Conservation (phyloP, 2,888 invertebrate genomes). For the Spisula solida region DNA sequence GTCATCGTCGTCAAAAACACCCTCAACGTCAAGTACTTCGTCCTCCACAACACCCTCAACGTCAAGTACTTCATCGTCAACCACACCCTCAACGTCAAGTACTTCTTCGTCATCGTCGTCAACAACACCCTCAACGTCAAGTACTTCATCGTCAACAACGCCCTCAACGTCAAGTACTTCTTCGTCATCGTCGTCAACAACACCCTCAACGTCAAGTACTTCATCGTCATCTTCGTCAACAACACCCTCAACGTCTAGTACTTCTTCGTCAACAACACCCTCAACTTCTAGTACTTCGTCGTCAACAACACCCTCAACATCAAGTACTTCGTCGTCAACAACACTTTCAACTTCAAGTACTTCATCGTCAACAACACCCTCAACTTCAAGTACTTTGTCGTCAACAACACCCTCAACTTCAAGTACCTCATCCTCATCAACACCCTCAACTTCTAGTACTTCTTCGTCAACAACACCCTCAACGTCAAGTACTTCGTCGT, state of each 20-base stretch:
- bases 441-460: background rate
- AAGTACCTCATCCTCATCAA: background rate
- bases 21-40: background rate
- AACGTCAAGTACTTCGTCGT: background rate
- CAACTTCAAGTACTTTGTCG: background rate
- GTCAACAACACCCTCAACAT: conserved; percentile 2
- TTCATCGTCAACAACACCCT: too few species aligned
- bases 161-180: background rate
- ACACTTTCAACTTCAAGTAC: background rate
- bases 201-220: background rate
- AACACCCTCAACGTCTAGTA: background rate
- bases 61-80: background rate
- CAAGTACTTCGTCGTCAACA: background rate
- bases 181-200: background rate
- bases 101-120: background rate
- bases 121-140: background rate
- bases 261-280: background rate
- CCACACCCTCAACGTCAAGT: background rate
- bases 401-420: background rate
- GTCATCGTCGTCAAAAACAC: background rate
- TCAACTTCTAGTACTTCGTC: background rate
- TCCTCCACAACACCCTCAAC: background rate
- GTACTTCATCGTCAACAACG: background rate
- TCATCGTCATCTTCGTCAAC: too few species aligned
- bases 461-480: background rate